A percentile compares a stretch with the other conserved stretches of the same genome.
These are phyloP conservation scores for Eutrigla gurnardus DNA, from an alignment of 2,797 vertebrate genomes.

Conservation along the genomic window DNA sequence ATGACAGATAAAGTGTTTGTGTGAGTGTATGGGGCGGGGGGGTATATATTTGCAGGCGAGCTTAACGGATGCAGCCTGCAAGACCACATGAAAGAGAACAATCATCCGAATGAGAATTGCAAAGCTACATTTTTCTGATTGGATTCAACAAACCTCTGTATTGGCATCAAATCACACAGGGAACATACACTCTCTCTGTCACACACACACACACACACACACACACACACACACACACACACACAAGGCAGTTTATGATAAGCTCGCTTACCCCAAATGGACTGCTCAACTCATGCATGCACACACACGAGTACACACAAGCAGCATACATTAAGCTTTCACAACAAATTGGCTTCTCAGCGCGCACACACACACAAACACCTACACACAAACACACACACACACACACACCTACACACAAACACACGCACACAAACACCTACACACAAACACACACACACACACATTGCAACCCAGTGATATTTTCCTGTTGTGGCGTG, in stretches of 20 bases:
- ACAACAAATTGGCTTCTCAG: constrained; percentile 57
- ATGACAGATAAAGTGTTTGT: constrained; percentile 48
- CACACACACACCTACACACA: constrained; percentile 18
- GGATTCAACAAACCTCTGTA: constrained; percentile 48
- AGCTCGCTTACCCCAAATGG: constrained; percentile 51
- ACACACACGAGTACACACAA: constrained; percentile 34
- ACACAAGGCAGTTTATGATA: constrained; percentile 40
- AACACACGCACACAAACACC: constrained; percentile 16
- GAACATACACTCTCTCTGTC: constrained; percentile 10
- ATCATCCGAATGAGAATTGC: constrained; percentile 63
- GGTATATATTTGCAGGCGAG: constrained; percentile 39
- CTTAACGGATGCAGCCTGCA: constrained; percentile 51
- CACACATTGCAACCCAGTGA: constrained; percentile 40
- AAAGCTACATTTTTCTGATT: constrained; percentile 63
- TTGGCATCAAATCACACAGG: constrained; percentile 41
- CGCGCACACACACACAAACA: constrained; percentile 19
- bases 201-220: constrained; percentile 11
- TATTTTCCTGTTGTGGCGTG: constrained; percentile 53
- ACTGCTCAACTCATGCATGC: constrained; percentile 17
- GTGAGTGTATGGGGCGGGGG: constrained; percentile 8
- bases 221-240: constrained; percentile 12
- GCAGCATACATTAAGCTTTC: constrained; percentile 52
- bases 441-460: constrained; percentile 35
- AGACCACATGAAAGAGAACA: constrained; percentile 59
- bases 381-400: constrained; percentile 31